Base-by-base conservation (phyloP, 2,888 invertebrate species). In the Matsumyia berberina region DNA sequence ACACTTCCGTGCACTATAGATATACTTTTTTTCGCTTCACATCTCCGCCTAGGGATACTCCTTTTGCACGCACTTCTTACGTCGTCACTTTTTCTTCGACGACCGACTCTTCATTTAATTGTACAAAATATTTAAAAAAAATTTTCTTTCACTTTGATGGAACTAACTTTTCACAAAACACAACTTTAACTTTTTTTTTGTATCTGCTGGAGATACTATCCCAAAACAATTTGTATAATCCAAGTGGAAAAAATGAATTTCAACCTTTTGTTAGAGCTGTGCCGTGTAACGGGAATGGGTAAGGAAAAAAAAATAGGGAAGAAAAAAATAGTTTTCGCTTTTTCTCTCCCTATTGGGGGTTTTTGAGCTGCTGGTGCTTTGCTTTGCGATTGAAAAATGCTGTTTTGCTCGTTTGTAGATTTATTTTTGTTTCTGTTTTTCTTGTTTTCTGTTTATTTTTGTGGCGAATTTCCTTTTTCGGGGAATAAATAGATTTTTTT, bases 1-100 rank as follows among this genome's bases (percentile, higher is more conserved):
- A 33, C 53, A 62, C 76, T 67, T 33, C 24, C 57, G 55, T 64
- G 55, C 58, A 53, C 51, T 53, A 60, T 39, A n/a, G n/a, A n/a
- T n/a, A 76, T 67, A 76, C 49, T 44, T 39, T 51, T 62, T 60
- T 70, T 73, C 42, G 33, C 24, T 29, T 49, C 70, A 64, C 33
- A 53, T 39, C 8, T 53, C 19, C 42, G 49, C 49, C 31, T 37
- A 72, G 24, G 55, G 62, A 55, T 66, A 67, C 76, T 62, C 42
- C 57, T 58, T 76, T 58, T 31, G 44, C 57, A 49, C 55, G 66
- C 57, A 4, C 24, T 24, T 24, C 24, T 24, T 24, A 24, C 24
- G 24, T 24, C 9, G n/a, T 33, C n/a, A 15, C 33, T 11, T 55
- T 37, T 66, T 42, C 19, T 17, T 46, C 17, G 8, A n/a, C n/a